A percentile compares a stretch with the other conserved stretches of the same genome.
These are phyloP conservation scores for Stegana nigrithorax DNA, from an alignment of 2,888 invertebrate species.

Conservation along the genomic window DNA sequence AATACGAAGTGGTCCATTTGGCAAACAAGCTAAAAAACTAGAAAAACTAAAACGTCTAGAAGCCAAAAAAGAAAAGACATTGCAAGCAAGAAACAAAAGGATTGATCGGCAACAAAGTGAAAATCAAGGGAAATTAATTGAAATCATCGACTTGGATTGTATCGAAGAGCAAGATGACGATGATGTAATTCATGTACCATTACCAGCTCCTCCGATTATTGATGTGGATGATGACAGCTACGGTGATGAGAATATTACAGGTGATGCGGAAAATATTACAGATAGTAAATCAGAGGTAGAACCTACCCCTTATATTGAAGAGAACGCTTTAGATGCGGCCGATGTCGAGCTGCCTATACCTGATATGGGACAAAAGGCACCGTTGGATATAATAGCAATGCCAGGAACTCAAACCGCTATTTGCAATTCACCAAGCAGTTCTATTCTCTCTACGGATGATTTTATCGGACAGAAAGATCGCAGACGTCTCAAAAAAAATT, in stretches of 20 bases:
- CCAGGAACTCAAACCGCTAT: slow-evolving; percentile 35
- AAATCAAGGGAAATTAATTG: slow-evolving; percentile 23
- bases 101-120: slow-evolving; percentile 30
- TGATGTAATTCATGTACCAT: slow-evolving; percentile 61
- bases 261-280: neutral
- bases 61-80: slow-evolving; percentile 57
- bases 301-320: slow-evolving; percentile 41
- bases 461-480: slow-evolving; percentile 66
- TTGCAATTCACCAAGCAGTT: slow-evolving; percentile 59
- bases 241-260: slow-evolving; percentile 44
- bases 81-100: slow-evolving; percentile 42
- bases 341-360: slow-evolving; percentile 42
- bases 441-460: slow-evolving; percentile 65
- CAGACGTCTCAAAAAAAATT: slow-evolving; percentile 49
- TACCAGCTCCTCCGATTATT: slow-evolving; percentile 57
- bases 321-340: slow-evolving; percentile 56
- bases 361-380: neutral
- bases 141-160: slow-evolving; percentile 47
- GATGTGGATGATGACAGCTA: slow-evolving; percentile 61
- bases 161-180: slow-evolving; percentile 47
- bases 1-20: slow-evolving; percentile 43
- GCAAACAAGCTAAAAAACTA: slow-evolving; percentile 52
- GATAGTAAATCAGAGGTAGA: neutral
- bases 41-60: slow-evolving; percentile 50
- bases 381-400: neutral